These are phyloP conservation scores for Lepidiolamprologus cunningtoni DNA, from an alignment of 2,113 vertebrate species.

Conservation along the genomic window DNA sequence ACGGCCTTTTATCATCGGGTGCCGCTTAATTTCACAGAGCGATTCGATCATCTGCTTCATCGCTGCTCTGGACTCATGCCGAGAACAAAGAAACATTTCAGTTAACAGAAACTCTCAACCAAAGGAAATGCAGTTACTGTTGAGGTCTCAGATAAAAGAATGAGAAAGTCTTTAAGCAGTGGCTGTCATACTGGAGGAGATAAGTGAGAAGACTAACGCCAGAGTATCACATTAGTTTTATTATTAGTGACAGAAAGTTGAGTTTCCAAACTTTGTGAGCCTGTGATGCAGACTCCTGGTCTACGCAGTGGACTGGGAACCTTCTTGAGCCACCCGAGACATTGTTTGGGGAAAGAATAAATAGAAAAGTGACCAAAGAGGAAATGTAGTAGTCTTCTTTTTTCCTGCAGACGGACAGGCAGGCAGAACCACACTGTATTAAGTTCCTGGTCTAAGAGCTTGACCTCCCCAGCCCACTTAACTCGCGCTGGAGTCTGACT, in stretches of 20 bases:
- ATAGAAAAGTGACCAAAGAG: neutral
- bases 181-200: neutral
- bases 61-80: neutral
- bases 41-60: neutral
- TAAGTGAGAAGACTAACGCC: neutral
- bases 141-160: neutral
- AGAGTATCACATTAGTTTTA: neutral
- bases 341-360: neutral
- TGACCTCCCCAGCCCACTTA: neutral
- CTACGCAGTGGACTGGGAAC: neutral
- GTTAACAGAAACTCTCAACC: neutral
- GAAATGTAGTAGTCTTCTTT: neutral
- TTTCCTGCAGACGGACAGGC: neutral
- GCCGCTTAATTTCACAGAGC: constrained; percentile 8
- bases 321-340: neutral
- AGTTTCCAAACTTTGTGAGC: neutral
- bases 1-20: neutral
- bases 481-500: neutral
- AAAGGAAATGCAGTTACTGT: neutral
- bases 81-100: neutral
- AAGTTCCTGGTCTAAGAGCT: neutral
- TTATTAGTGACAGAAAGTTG: neutral
- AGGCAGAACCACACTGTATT: neutral
- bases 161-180: neutral
- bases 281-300: neutral